Percentiles rank a stretch among this genome's conserved stretches.
Conservation (phyloP, 2,888 invertebrate genomes). For the Idaea dimidiata region DNA sequence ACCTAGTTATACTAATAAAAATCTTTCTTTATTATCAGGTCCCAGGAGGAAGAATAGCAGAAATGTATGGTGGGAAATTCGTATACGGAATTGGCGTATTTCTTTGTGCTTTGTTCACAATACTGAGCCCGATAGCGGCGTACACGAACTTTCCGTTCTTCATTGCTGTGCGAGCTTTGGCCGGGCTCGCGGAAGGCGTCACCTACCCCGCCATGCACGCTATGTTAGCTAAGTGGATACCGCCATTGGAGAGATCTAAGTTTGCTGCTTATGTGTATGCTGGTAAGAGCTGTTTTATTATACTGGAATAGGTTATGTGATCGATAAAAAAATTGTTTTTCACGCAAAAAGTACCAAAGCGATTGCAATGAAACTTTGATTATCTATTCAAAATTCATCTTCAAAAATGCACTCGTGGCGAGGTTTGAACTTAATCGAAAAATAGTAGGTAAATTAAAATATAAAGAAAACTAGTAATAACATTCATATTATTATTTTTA, state of each 20-base stretch:
- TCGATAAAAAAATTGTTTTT: no score
- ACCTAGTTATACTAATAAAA: background rate
- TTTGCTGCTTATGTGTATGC: constrained; percentile 94
- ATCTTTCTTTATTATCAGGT: constrained; percentile 45
- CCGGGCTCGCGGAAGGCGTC: constrained; percentile 94
- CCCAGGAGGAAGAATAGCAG: constrained; percentile 91
- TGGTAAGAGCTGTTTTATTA: constrained; percentile 63
- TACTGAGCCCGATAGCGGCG: constrained; percentile 92
- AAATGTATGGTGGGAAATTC: constrained; percentile 92
- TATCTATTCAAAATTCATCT: no score
- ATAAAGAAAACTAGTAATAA: no score
- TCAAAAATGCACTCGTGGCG: no score
- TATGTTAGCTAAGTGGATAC: constrained; percentile 95
- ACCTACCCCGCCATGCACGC: constrained; percentile 97
- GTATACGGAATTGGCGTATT: constrained; percentile 91
- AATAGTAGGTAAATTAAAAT: no score
- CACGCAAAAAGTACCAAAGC: no score
- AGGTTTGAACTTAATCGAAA: no score
- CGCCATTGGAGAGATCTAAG: constrained; percentile 93
- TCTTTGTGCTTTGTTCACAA: constrained; percentile 89
- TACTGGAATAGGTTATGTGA: no score
- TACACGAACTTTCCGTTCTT: constrained; percentile 83
- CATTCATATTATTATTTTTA: no score
- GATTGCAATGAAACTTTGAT: background rate
- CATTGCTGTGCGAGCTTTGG: constrained; percentile 87